These are phyloP conservation scores for Odontocerum albicorne DNA, from an alignment of 2,888 invertebrate genomes.

Conservation along the genomic window DNA sequence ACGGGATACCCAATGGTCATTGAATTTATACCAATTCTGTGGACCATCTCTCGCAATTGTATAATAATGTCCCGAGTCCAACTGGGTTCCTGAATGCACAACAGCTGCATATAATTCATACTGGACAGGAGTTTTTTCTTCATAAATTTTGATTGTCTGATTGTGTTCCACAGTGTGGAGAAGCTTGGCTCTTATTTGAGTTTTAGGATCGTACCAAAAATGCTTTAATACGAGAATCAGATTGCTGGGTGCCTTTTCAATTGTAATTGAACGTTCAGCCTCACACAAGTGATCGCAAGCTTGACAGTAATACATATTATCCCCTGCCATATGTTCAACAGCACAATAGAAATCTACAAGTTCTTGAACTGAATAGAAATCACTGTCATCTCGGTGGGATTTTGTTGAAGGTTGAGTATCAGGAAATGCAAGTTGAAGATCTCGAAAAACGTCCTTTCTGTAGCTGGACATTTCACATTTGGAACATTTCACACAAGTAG, in stretches of 20 bases:
- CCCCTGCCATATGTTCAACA: constrained; percentile 75
- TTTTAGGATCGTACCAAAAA: constrained; percentile 73
- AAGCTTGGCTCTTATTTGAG: constrained; percentile 76
- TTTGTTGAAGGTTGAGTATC: constrained; percentile 43
- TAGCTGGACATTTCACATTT: constrained; percentile 72
- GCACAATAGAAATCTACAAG: constrained; percentile 77
- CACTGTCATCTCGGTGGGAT: constrained; percentile 43
- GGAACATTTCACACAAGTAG: constrained; percentile 73
- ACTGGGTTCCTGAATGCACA: constrained; percentile 79
- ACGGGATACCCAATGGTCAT: constrained; percentile 72
- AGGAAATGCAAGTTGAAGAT: constrained; percentile 77
- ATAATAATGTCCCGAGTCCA: constrained; percentile 88
- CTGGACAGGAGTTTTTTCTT: constrained; percentile 44
- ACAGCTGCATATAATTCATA: constrained; percentile 82
- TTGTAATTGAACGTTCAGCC: constrained; percentile 69
- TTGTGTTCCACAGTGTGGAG: constrained; percentile 68
- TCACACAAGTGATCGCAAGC: constrained; percentile 74
- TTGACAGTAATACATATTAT: constrained; percentile 81
- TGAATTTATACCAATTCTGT: constrained; percentile 76
- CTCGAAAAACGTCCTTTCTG: constrained; percentile 77
- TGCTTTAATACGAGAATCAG: constrained; percentile 80
- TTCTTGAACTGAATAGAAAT: constrained; percentile 72
- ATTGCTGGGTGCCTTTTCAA: constrained; percentile 74
- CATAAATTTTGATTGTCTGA: constrained; percentile 43
- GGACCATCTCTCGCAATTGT: constrained; percentile 72